Conservation (phyloP, 2,113 vertebrate species). For the Grammomys dolichurus region DNA sequence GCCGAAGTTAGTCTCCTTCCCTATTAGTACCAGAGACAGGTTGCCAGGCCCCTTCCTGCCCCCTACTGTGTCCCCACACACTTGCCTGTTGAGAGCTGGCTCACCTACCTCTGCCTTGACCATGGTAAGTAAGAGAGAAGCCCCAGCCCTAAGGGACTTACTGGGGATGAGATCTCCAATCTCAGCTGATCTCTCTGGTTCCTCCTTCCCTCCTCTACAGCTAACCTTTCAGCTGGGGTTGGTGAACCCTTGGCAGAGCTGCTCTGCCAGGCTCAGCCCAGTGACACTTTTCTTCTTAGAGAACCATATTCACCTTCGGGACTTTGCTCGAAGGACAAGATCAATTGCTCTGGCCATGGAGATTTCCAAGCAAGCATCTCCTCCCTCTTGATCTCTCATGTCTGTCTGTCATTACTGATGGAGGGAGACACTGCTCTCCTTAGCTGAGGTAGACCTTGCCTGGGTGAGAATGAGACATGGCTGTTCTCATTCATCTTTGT, state of each 20-base stretch:
- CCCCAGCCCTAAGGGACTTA: not conserved
- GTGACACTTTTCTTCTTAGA: not conserved
- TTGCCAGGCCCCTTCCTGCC: not conserved
- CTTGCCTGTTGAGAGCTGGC: not conserved
- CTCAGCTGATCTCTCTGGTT: not conserved
- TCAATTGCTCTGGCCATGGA: not conserved
- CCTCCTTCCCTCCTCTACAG: not conserved
- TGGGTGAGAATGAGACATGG: not conserved
- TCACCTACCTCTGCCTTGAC: not conserved
- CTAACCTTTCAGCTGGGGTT: not conserved
- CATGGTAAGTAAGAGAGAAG: not conserved
- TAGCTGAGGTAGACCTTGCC: not conserved
- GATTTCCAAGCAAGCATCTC: not conserved
- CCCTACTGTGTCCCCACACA: not conserved
- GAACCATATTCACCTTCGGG: not conserved
- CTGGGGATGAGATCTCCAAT: not conserved
- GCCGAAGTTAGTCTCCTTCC: not conserved
- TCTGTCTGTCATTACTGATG: fast-evolving
- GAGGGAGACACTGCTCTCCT: not conserved
- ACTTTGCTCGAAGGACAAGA: not conserved
- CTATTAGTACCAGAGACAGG: not conserved
- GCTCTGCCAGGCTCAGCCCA: not conserved
- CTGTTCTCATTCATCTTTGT: not conserved
- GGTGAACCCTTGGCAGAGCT: not conserved
- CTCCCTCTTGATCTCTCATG: not conserved